These are phyloP conservation scores for Vireo griseus DNA, from an alignment of 2,797 vertebrate species.

Conservation along the genomic window DNA sequence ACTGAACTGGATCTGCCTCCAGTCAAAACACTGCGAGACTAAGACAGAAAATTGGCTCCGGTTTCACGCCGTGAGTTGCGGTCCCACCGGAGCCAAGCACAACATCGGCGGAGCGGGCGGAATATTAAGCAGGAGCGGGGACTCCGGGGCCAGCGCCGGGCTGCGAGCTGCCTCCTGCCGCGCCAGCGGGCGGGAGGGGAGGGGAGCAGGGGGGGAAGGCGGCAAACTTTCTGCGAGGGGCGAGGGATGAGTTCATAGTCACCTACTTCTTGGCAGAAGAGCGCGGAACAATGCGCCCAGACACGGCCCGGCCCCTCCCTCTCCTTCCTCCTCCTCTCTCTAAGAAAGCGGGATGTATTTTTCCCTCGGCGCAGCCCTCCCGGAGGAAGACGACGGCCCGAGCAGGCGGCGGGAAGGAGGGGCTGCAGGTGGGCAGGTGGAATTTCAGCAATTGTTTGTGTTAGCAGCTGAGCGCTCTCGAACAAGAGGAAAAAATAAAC, in stretches of 20 bases:
- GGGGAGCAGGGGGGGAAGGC: neutral
- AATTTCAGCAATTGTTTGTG: slow-evolving; percentile 14
- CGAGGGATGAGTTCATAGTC: slow-evolving; percentile 42
- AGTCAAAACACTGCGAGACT: slow-evolving; percentile 87
- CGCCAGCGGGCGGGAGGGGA: neutral
- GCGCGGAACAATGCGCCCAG: slow-evolving; percentile 23
- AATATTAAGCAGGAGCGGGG: slow-evolving; percentile 79
- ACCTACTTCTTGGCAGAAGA: slow-evolving; percentile 30
- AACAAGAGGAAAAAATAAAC: slow-evolving; percentile 37
- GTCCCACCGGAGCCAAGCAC: slow-evolving; percentile 80
- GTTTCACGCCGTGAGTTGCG: slow-evolving; percentile 86
- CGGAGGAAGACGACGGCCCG: neutral
- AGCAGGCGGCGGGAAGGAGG: neutral
- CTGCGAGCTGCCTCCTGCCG: slow-evolving; percentile 51
- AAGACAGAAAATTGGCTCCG: slow-evolving; percentile 81
- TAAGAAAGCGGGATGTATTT: slow-evolving; percentile 20
- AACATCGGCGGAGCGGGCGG: slow-evolving; percentile 74
- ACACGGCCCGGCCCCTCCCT: neutral
- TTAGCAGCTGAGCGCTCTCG: slow-evolving; percentile 21
- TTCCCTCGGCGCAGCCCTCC: neutral
- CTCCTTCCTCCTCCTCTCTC: slow-evolving; percentile 17
- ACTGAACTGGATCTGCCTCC: slow-evolving; percentile 83
- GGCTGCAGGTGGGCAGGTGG: slow-evolving; percentile 49
- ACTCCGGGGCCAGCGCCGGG: slow-evolving; percentile 67
- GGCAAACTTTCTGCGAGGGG: slow-evolving; percentile 68